Conservation (phyloP, 1,140 invertebrate species). For the Scaptodrosophila lebanonensis region DNA sequence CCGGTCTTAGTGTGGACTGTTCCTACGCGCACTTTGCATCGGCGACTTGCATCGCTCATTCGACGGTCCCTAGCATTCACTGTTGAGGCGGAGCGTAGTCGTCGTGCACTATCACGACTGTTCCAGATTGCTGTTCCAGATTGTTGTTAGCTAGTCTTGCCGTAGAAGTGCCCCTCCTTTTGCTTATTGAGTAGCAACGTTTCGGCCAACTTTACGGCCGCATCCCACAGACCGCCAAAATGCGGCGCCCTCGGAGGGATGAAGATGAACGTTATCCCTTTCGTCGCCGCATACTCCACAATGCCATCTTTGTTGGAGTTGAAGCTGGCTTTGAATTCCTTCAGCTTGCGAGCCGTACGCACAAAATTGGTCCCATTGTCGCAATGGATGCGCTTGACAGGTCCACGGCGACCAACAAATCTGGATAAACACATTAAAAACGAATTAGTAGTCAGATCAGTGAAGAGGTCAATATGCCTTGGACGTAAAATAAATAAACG, state of each 20-base stretch:
- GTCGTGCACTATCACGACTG: too few species aligned
- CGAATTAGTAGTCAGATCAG: slow-evolving; percentile 24
- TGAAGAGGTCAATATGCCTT: slow-evolving; percentile 56
- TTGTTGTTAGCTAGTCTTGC: background rate
- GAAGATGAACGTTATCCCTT: slow-evolving; percentile 5
- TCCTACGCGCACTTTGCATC: too few species aligned
- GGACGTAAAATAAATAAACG: slow-evolving; percentile 39
- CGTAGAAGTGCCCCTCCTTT: background rate
- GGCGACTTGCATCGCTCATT: too few species aligned
- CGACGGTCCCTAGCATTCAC: too few species aligned
- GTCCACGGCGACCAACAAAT: slow-evolving; percentile 33
- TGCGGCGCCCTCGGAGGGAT: slow-evolving; percentile 19
- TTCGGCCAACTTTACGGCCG: slow-evolving; percentile 6
- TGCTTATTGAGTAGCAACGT: background rate
- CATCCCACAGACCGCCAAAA: slow-evolving; percentile 21
- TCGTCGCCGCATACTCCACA: background rate
- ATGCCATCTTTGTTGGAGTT: background rate
- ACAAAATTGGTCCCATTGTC: slow-evolving; percentile 72
- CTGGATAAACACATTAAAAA: slow-evolving; percentile 37
- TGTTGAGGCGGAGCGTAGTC: too few species aligned
- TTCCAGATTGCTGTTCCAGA: too few species aligned
- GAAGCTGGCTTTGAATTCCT: background rate
- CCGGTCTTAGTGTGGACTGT: too few species aligned
- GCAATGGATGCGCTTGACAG: slow-evolving; percentile 30
- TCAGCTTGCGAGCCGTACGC: slow-evolving; percentile 30